A percentile compares a stretch with the other conserved stretches of the same genome.
Conservation (phyloP, 2,888 invertebrate species). For the Calliphora vomitoria region DNA sequence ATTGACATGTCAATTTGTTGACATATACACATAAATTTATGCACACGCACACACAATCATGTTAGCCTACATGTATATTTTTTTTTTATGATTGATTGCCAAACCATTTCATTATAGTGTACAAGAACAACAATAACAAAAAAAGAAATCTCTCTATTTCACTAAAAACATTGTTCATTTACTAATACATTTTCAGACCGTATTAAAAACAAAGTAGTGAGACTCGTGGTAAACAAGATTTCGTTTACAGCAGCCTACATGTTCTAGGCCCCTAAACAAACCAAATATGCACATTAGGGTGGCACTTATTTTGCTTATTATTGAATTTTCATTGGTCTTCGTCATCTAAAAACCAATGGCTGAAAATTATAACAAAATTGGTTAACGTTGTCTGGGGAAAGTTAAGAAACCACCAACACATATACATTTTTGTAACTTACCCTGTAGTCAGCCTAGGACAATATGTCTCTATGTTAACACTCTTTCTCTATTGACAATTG, state of each 20-base stretch:
- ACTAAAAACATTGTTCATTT: constrained; percentile 38
- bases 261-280: too few relatives aligned
- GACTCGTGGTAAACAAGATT: not conserved
- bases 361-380: too few relatives aligned
- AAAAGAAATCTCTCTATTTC: constrained; percentile 18
- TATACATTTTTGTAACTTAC: too few relatives aligned
- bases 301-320: too few relatives aligned
- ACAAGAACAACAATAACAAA: not conserved
- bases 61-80: constrained; percentile 19
- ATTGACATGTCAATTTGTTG: constrained; percentile 48
- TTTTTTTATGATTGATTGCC: constrained; percentile 71
- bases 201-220: constrained; percentile 3
- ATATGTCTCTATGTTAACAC: too few relatives aligned
- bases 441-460: too few relatives aligned
- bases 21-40: constrained; percentile 33
- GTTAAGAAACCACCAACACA: too few relatives aligned
- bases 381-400: too few relatives aligned
- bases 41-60: not conserved
- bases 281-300: too few relatives aligned
- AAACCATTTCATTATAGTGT: constrained; percentile 46
- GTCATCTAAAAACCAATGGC: too few relatives aligned
- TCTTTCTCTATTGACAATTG: too few relatives aligned
- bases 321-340: too few relatives aligned
- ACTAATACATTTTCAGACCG: not conserved
- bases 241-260: not conserved